These are phyloP conservation scores for Bellardia pandia DNA, from an alignment of 2,888 invertebrate genomes.

Conservation along the genomic window DNA sequence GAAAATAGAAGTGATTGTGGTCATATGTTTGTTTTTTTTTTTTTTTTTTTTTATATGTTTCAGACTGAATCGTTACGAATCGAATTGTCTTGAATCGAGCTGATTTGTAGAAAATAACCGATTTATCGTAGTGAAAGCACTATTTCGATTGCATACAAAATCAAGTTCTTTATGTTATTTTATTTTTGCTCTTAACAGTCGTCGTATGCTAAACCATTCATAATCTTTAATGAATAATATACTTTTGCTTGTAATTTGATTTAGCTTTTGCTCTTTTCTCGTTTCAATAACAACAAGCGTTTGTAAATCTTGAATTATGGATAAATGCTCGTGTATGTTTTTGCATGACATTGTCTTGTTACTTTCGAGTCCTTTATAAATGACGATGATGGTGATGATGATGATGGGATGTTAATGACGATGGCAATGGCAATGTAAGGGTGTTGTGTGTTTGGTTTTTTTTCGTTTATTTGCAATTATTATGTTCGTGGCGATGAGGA, in stretches of 20 bases:
- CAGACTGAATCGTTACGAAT: not conserved
- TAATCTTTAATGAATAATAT: conserved; percentile 69
- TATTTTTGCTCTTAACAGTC: conserved; percentile 24
- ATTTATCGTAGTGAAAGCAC: not conserved
- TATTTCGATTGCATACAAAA: conserved; percentile 5
- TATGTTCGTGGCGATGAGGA: conserved; percentile 43
- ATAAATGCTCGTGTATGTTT: conserved; percentile 57
- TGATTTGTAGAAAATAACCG: not conserved
- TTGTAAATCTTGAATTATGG: conserved; percentile 67
- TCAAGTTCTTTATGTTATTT: conserved; percentile 6
- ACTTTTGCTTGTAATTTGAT: conserved; percentile 63
- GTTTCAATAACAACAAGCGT: conserved; percentile 65
- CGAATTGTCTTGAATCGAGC: not conserved
- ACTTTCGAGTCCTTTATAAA: conserved; percentile 54
- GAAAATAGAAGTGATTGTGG: too few species aligned
- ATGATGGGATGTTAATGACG: not conserved
- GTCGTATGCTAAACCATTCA: conserved; percentile 67
- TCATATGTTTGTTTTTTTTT: not conserved
- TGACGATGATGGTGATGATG: conserved; percentile 6
- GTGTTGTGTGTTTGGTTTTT: conserved; percentile 24
- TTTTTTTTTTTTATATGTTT: too few species aligned
- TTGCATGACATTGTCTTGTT: conserved; percentile 65
- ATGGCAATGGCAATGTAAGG: conserved; percentile 29
- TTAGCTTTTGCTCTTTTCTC: conserved; percentile 64
- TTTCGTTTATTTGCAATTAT: conserved; percentile 51